Evolutionary conservation across 1,140 invertebrate species (phyloP).

Genomic region (Drosophila insularis): DNA sequence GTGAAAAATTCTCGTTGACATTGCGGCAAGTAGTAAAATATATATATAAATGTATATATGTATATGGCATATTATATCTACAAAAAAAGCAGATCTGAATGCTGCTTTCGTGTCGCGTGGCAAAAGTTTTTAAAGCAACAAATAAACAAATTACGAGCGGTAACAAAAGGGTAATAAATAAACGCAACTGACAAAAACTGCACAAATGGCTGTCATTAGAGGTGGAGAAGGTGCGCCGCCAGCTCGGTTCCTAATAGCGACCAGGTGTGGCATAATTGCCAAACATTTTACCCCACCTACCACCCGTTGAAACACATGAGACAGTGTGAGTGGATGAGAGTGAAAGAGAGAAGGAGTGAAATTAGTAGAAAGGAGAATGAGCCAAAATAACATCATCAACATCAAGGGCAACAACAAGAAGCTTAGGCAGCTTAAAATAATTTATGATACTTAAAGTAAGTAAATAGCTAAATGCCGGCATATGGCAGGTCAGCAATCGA

Average conservation of each 20-base stretch:
- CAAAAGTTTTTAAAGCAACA: constrained; percentile 60
- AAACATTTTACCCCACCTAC: constrained; percentile 57
- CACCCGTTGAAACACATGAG: constrained; percentile 16
- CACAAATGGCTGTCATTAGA: constrained; percentile 77
- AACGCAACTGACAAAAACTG: constrained; percentile 75
- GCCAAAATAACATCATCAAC: constrained; percentile 45
- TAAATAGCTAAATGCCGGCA: constrained; percentile 76
- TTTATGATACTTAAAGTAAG: constrained; percentile 79
- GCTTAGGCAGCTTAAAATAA: constrained; percentile 75
- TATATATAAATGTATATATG: background rate
- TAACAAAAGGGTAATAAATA: constrained; percentile 70
- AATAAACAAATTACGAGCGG: constrained; percentile 69
- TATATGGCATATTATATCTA: no score
- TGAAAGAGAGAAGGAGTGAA: background rate
- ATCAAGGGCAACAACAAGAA: constrained; percentile 38
- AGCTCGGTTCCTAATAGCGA: constrained; percentile 44
- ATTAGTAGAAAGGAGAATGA: constrained; percentile 1
- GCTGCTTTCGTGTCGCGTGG: constrained; percentile 30
- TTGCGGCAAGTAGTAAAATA: constrained; percentile 15
- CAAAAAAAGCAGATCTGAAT: constrained; percentile 16
- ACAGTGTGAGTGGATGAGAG: background rate
- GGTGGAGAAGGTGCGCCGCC: constrained; percentile 18
- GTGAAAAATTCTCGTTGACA: constrained; percentile 26
- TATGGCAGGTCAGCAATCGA: constrained; percentile 77
- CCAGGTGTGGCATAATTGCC: constrained; percentile 74